Evolutionary conservation across 2,797 vertebrate genomes (phyloP).

Genomic region (Myotis pilosus): DNA sequence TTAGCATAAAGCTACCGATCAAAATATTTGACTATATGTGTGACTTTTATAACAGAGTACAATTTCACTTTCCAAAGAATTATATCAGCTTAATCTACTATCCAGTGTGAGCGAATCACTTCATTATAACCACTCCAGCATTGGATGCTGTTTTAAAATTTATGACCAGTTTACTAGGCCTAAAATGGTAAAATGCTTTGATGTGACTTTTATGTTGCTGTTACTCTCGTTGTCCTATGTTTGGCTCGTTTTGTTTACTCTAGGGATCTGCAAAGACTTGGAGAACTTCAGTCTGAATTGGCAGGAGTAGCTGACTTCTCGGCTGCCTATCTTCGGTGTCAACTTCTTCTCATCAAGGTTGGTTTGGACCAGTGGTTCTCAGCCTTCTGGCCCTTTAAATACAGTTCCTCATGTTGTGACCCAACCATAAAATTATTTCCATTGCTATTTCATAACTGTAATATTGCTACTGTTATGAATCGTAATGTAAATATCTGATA

Average conservation of each 20-base stretch:
- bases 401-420: too few relatives aligned
- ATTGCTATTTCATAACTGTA: too few relatives aligned
- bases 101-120: neutral
- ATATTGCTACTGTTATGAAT: too few relatives aligned
- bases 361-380: slow-evolving; percentile 8
- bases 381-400: too few relatives aligned
- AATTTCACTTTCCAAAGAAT: neutral
- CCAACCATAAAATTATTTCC: too few relatives aligned
- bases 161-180: neutral
- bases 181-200: slow-evolving; percentile 45
- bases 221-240: neutral
- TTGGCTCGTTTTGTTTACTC: neutral
- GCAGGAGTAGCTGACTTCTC: slow-evolving; percentile 96
- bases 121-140: neutral
- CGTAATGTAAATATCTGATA: too few relatives aligned
- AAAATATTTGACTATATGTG: slow-evolving; percentile 4
- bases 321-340: slow-evolving; percentile 94
- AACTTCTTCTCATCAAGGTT: slow-evolving; percentile 96
- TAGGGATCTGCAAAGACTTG: slow-evolving; percentile 95
- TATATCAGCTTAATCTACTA: neutral
- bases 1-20: slow-evolving; percentile 28
- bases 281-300: slow-evolving; percentile 94
- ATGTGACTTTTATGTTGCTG: neutral
- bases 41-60: slow-evolving; percentile 8
- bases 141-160: neutral